Evolutionary conservation across 2,797 vertebrate genomes (phyloP).

Genomic region (Knipowitschia caucasica): DNA sequence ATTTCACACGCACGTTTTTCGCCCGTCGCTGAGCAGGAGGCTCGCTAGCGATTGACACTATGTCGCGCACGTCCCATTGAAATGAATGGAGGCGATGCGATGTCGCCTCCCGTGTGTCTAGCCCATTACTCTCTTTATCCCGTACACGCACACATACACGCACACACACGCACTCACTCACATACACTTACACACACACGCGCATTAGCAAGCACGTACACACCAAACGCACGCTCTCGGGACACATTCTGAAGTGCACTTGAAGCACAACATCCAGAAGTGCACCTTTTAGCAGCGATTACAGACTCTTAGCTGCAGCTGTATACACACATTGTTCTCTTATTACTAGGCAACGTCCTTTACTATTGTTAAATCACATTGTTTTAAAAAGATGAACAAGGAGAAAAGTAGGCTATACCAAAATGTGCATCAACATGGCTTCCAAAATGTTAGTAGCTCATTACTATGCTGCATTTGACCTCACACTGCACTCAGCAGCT

Average conservation of each 20-base stretch:
- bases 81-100: too few relatives aligned
- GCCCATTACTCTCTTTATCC: background rate
- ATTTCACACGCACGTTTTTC: too few relatives aligned
- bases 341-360: background rate
- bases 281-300: background rate
- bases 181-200: too few relatives aligned
- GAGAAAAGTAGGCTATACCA: background rate
- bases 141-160: slow-evolving; percentile 5
- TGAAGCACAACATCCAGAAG: slow-evolving; percentile 11
- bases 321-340: background rate
- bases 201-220: slow-evolving; percentile 2
- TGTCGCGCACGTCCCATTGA: too few relatives aligned
- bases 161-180: background rate
- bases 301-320: slow-evolving; percentile 2
- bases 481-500: slow-evolving; percentile 8
- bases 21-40: too few relatives aligned
- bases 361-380: background rate
- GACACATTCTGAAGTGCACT: slow-evolving; percentile 14
- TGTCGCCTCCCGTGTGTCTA: too few relatives aligned
- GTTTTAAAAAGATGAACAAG: background rate
- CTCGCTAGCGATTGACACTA: too few relatives aligned
- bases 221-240: background rate
- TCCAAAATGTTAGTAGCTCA: slow-evolving; percentile 3
- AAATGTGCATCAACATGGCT: too few relatives aligned
- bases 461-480: background rate